Evolutionary conservation across 2,888 invertebrate species (phyloP).

Genomic region (Dryococelus australis): DNA sequence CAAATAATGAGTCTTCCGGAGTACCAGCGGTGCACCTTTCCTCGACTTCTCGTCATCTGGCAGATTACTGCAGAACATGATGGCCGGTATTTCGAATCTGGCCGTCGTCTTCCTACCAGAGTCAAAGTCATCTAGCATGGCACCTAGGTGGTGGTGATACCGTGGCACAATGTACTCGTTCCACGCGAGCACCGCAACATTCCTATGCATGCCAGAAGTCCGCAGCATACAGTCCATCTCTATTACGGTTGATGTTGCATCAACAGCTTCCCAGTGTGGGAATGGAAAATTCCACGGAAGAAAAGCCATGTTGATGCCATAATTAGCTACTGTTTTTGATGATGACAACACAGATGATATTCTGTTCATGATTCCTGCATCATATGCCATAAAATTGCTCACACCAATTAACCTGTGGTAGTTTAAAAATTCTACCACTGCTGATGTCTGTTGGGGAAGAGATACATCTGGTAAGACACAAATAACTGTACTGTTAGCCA

Average conservation of each 20-base stretch:
- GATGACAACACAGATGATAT: conserved; percentile 58
- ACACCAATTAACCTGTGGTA: conserved; percentile 73
- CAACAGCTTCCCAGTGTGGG: conserved; percentile 44
- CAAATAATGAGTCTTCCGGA: conserved; percentile 39
- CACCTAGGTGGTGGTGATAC: conserved; percentile 64
- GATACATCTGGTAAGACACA: conserved; percentile 70
- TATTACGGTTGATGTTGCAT: conserved; percentile 62
- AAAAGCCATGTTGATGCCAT: conserved; percentile 64
- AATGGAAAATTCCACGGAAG: conserved; percentile 74
- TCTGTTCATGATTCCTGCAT: conserved; percentile 61
- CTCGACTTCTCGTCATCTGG: conserved; percentile 37
- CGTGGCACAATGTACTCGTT: conserved; percentile 72
- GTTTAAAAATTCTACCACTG: conserved; percentile 71
- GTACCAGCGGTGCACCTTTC: conserved; percentile 31
- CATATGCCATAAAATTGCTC: conserved; percentile 71
- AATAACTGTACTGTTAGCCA: conserved; percentile 61
- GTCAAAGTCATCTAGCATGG: conserved; percentile 60
- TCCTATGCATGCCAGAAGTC: conserved; percentile 63
- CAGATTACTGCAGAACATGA: conserved; percentile 40
- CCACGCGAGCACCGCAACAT: conserved; percentile 63
- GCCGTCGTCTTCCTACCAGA: conserved; percentile 39
- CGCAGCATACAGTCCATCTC: conserved; percentile 73
- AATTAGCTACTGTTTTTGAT: conserved; percentile 55
- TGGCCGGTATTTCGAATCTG: conserved; percentile 39
- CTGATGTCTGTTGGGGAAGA: conserved; percentile 63